These are phyloP conservation scores for Phocides pigmalion DNA, from an alignment of 1,140 invertebrate species.

Conservation along the genomic window DNA sequence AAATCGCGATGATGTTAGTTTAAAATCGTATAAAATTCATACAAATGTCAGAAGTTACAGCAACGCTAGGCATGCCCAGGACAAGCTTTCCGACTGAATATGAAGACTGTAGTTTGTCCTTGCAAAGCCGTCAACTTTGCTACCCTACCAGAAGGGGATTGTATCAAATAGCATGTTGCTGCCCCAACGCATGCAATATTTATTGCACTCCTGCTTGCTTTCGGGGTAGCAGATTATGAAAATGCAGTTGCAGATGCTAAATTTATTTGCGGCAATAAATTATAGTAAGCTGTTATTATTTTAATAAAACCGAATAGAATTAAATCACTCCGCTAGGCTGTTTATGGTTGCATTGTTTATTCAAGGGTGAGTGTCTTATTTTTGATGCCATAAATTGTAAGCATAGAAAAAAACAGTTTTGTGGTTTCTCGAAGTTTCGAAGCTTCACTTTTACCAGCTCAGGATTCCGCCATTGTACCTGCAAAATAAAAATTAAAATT, in stretches of 20 bases:
- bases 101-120: no score
- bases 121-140: not conserved
- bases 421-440: no score
- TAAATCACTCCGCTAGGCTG: not conserved
- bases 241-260: constrained; percentile 53
- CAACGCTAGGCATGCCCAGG: no score
- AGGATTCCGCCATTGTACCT: no score
- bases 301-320: constrained; percentile 24
- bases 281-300: constrained; percentile 31
- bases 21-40: no score
- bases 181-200: constrained; percentile 67
- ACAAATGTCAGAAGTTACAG: no score
- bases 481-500: no score
- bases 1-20: no score
- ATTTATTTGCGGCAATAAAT: constrained; percentile 50
- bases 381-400: not conserved
- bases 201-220: constrained; percentile 62
- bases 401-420: no score
- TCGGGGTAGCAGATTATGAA: constrained; percentile 59
- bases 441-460: no score
- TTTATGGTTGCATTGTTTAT: constrained; percentile 15
- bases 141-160: constrained; percentile 43
- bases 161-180: constrained; percentile 66
- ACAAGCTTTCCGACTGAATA: no score
- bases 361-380: not conserved